phyloP scores from a whole-genome alignment of 2,797 vertebrate genomes.

The Poecile montanus region DNA sequence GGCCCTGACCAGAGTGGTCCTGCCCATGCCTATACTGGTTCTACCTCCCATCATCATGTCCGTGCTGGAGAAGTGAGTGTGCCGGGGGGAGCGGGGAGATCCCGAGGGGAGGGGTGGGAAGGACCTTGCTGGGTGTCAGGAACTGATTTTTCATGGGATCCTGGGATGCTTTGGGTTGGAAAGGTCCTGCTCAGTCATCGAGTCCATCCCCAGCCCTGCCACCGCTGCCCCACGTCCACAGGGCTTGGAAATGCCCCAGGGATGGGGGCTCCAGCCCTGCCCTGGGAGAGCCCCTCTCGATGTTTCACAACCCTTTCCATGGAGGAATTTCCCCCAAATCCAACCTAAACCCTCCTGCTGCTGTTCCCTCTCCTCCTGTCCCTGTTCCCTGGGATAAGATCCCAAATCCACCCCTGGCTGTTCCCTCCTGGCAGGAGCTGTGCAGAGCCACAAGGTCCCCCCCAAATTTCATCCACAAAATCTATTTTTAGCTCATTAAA shows the following conservation, averaged over 20 bases:
- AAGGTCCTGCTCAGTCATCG: fast-evolving
- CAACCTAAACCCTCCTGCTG: neutral
- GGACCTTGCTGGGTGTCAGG: neutral
- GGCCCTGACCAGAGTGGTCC: slow-evolving; percentile 88
- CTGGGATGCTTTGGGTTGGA: neutral
- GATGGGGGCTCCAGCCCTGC: neutral
- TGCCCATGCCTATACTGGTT: slow-evolving; percentile 93
- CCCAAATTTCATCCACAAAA: neutral
- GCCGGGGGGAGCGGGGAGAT: neutral
- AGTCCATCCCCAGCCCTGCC: neutral
- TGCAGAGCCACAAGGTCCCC: no score
- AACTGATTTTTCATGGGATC: fast-evolving
- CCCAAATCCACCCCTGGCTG: fast-evolving
- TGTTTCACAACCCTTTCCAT: neutral
- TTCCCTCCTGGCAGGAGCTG: neutral
- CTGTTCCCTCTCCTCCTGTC: neutral
- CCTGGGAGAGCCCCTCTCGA: neutral
- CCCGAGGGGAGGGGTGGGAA: neutral
- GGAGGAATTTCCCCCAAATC: neutral
- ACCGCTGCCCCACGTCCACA: neutral
- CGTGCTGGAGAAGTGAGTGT: slow-evolving; percentile 89
- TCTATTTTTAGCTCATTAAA: neutral
- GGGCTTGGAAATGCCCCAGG: neutral
- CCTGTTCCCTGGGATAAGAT: neutral
- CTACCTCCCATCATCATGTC: slow-evolving; percentile 92